Conservation (phyloP, 2,113 vertebrate species). For the Anas platyrhynchos region DNA sequence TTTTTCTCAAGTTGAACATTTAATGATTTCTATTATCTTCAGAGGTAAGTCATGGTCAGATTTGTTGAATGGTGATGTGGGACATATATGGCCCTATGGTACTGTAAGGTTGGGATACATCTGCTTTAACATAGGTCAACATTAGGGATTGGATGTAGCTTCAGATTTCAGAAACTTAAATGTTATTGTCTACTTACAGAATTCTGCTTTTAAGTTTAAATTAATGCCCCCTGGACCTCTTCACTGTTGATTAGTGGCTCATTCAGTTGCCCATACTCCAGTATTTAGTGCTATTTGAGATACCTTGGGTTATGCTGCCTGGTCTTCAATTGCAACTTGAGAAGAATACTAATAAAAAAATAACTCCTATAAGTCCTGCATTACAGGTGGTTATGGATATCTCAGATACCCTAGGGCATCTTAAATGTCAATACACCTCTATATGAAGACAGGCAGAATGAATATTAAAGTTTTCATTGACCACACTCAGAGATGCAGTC, state of each 20-base stretch:
- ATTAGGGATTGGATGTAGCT: not conserved
- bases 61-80: not conserved
- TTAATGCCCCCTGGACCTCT: not conserved
- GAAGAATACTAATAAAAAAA: not conserved
- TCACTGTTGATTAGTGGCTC: not conserved
- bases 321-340: not conserved
- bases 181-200: not conserved
- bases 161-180: not conserved
- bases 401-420: not conserved
- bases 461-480: not conserved
- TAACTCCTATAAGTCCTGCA: not conserved
- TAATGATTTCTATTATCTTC: not conserved
- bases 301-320: not conserved
- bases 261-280: not conserved
- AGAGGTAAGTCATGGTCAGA: not conserved
- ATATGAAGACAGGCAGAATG: not conserved
- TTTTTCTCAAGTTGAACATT: not conserved
- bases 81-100: not conserved
- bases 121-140: not conserved
- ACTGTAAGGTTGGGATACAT: not conserved
- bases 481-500: not conserved
- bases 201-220: not conserved
- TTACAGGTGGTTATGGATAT: not conserved
- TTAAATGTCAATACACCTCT: not conserved
- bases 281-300: not conserved